Evolutionary conservation across 2,113 vertebrate species (phyloP).

Genomic region (Pteronura brasiliensis): DNA sequence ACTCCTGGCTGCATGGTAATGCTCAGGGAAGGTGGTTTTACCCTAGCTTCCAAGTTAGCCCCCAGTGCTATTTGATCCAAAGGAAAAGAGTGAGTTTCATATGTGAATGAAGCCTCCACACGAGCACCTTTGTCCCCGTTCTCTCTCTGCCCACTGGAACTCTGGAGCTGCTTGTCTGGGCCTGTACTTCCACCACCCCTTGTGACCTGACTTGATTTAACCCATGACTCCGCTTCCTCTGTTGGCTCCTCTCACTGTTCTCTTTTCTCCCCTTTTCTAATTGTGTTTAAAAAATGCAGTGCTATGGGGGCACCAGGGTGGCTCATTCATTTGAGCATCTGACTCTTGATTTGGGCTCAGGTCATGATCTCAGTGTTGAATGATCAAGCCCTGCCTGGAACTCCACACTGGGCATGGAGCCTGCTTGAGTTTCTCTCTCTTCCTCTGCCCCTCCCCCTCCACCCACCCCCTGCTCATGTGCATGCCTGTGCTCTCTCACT

Average conservation of each 20-base stretch:
- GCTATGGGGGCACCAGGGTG: too few relatives aligned
- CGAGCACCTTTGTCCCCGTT: background rate
- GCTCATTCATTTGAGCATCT: too few relatives aligned
- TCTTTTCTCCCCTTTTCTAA: background rate
- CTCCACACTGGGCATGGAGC: too few relatives aligned
- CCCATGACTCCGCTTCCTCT: background rate
- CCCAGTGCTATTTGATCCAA: background rate
- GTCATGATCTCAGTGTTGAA: background rate
- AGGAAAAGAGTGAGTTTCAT: background rate
- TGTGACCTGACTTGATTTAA: background rate
- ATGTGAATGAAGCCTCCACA: rapidly evolving
- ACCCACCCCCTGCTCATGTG: too few relatives aligned
- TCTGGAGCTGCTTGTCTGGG: background rate
- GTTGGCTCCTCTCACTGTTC: background rate
- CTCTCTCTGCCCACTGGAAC: background rate
- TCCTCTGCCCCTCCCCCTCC: background rate
- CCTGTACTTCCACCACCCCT: rapidly evolving
- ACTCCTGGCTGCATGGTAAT: background rate
- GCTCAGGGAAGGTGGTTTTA: background rate
- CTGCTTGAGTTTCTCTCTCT: background rate
- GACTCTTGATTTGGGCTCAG: background rate
- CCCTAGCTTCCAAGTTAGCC: background rate
- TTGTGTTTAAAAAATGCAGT: background rate
- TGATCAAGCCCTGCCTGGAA: background rate
- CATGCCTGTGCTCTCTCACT: too few relatives aligned